phyloP scores from a whole-genome alignment of 64 coral and sea anemone species.

The Astreopora myriophthalma region DNA sequence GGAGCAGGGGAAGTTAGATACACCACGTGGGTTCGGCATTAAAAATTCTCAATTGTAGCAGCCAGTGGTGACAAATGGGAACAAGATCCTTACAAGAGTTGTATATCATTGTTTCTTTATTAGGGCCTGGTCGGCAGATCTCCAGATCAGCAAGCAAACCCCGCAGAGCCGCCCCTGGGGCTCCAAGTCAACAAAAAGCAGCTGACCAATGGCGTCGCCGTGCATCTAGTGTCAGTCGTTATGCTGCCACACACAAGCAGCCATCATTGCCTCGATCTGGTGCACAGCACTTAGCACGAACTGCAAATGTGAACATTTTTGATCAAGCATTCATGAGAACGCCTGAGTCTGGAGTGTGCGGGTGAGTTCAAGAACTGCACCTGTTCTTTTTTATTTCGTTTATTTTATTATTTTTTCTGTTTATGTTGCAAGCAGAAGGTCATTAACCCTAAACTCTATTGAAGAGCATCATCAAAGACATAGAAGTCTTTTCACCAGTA shows the following conservation, averaged over 20 bases:
- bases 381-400: not conserved
- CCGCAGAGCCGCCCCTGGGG: slow-evolving; percentile 65
- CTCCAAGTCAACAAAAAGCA: slow-evolving; percentile 43
- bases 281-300: slow-evolving; percentile 83
- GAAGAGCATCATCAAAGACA: too few species aligned
- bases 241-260: slow-evolving; percentile 64
- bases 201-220: slow-evolving; percentile 12
- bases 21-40: too few species aligned
- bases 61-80: too few species aligned
- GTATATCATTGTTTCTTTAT: too few species aligned
- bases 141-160: slow-evolving; percentile 39
- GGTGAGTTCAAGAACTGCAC: slow-evolving; percentile 82
- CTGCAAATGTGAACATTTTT: slow-evolving; percentile 57
- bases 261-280: slow-evolving; percentile 86
- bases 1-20: too few species aligned
- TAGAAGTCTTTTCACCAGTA: too few species aligned
- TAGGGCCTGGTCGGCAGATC: slow-evolving; percentile 82
- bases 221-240: slow-evolving; percentile 54
- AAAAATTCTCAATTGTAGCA: too few species aligned
- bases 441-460: too few species aligned
- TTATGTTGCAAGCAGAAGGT: too few species aligned
- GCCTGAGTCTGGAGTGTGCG: slow-evolving; percentile 98
- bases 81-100: too few species aligned
- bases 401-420: too few species aligned
- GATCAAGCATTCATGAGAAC: slow-evolving; percentile 93